A percentile compares a stretch with the other conserved stretches of the same genome.
These are phyloP conservation scores for Psilanteris sp. DNA, from an alignment of 1,140 invertebrate species.

Conservation along the genomic window DNA sequence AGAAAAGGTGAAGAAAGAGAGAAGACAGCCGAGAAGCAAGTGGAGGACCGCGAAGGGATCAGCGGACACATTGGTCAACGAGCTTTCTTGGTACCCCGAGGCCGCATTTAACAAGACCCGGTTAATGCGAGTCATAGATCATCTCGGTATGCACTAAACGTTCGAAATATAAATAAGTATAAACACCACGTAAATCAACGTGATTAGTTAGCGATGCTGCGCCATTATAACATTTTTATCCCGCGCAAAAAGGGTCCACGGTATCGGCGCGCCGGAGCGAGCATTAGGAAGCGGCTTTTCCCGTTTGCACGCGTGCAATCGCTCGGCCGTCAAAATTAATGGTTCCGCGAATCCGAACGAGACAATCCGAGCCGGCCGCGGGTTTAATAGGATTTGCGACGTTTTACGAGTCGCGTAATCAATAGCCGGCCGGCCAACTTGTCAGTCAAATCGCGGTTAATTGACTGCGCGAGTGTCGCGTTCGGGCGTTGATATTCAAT, in stretches of 20 bases:
- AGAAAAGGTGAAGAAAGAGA: conserved; percentile 58
- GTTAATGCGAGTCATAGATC: conserved; percentile 79
- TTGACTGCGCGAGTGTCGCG: too few species aligned
- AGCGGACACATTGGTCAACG: conserved; percentile 68
- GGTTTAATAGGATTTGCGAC: too few species aligned
- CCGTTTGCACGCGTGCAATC: conserved; percentile 8
- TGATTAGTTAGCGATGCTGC: conserved; percentile 69
- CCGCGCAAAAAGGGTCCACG: conserved; percentile 16
- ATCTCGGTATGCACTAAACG: conserved; percentile 76
- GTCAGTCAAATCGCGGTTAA: too few species aligned
- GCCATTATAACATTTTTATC: conserved; percentile 67
- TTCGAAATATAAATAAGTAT: conserved; percentile 78
- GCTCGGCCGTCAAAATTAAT: neutral
- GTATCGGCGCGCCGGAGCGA: conserved; percentile 6
- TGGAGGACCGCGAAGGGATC: conserved; percentile 64
- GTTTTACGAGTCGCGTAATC: too few species aligned
- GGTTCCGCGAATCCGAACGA: too few species aligned
- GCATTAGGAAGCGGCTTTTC: conserved; percentile 30
- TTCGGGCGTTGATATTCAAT: too few species aligned
- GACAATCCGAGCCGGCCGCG: too few species aligned
- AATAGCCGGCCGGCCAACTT: too few species aligned
- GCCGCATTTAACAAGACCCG: conserved; percentile 78
- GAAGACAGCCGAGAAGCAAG: conserved; percentile 43
- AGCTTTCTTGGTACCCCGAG: conserved; percentile 69
- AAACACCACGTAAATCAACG: conserved; percentile 78